Percentiles rank a stretch among this genome's conserved stretches.
Evolutionary conservation across 1,140 invertebrate genomes (phyloP).

Genomic region (Drosophila repletoides): DNA sequence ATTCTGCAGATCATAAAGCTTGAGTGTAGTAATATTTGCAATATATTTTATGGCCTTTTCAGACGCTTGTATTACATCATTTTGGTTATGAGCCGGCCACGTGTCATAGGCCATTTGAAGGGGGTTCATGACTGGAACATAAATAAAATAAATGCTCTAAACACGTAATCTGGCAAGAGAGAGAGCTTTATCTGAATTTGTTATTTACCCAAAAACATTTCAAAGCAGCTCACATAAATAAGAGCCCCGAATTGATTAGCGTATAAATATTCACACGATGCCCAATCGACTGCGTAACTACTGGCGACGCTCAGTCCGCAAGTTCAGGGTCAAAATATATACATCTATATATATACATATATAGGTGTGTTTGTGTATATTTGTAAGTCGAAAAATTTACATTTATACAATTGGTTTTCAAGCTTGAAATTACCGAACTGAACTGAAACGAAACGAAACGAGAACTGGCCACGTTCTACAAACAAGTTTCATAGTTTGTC

Average conservation of each 20-base stretch:
- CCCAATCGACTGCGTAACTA: slow-evolving; percentile 22
- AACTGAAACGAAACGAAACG: too few relatives aligned
- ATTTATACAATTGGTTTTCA: slow-evolving; percentile 28
- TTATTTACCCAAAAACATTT: slow-evolving; percentile 28
- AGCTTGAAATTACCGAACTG: slow-evolving; percentile 8
- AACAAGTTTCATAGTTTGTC: slow-evolving; percentile 41
- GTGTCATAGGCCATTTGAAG: slow-evolving; percentile 14
- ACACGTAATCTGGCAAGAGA: slow-evolving; percentile 11
- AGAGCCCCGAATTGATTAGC: slow-evolving; percentile 54
- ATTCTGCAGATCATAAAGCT: background rate
- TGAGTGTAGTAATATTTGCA: too few relatives aligned
- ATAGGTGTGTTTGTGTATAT: background rate
- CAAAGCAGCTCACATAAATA: slow-evolving; percentile 41
- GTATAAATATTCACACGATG: slow-evolving; percentile 64
- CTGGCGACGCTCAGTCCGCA: slow-evolving; percentile 23
- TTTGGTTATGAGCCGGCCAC: slow-evolving; percentile 4
- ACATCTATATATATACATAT: slow-evolving; percentile 5
- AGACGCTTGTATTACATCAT: background rate
- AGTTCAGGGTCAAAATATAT: slow-evolving; percentile 59
- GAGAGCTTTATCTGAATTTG: slow-evolving; percentile 18
- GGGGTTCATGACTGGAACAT: slow-evolving; percentile 12
- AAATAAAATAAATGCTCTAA: slow-evolving; percentile 25
- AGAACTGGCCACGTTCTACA: slow-evolving; percentile 2
- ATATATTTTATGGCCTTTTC: slow-evolving; percentile 15
- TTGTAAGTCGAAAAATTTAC: slow-evolving; percentile 29